Evolutionary conservation across 2,888 invertebrate genomes (phyloP).

Genomic region (Frankliniella intonsa): DNA sequence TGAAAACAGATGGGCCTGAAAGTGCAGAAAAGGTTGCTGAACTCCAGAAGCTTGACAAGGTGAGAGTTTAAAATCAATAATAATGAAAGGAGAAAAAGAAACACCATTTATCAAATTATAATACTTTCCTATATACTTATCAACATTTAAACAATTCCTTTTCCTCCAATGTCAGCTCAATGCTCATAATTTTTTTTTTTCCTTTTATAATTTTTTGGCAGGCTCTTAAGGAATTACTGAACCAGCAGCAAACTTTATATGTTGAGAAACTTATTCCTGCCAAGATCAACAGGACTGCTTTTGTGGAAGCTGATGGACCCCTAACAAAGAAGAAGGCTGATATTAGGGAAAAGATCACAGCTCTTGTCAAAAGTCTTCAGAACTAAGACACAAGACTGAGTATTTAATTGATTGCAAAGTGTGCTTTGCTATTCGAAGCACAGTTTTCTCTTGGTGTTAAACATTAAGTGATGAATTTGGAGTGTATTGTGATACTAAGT

Average conservation of each 20-base stretch:
- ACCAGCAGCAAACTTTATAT: constrained; percentile 51
- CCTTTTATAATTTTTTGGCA: background rate
- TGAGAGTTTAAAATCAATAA: background rate
- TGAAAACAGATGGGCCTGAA: constrained; percentile 58
- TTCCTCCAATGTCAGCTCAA: background rate
- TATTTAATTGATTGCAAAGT: constrained; percentile 6
- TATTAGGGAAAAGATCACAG: constrained; percentile 51
- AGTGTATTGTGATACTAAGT: constrained; percentile 4
- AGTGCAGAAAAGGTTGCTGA: constrained; percentile 57
- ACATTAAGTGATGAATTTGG: background rate
- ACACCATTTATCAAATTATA: constrained; percentile 25
- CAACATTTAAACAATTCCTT: background rate
- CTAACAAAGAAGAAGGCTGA: constrained; percentile 57
- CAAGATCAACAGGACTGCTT: constrained; percentile 56
- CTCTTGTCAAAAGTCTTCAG: constrained; percentile 49
- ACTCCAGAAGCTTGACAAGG: constrained; percentile 55
- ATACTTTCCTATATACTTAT: background rate
- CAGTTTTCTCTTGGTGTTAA: background rate
- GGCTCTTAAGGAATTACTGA: constrained; percentile 47
- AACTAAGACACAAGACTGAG: constrained; percentile 36
- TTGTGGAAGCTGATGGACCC: constrained; percentile 54
- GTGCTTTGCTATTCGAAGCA: background rate
- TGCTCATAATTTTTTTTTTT: constrained; percentile 18
- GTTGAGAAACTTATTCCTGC: constrained; percentile 60
- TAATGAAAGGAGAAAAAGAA: background rate